Base-by-base conservation (phyloP, 2,797 vertebrate species). In the Zonotrichia albicollis region DNA sequence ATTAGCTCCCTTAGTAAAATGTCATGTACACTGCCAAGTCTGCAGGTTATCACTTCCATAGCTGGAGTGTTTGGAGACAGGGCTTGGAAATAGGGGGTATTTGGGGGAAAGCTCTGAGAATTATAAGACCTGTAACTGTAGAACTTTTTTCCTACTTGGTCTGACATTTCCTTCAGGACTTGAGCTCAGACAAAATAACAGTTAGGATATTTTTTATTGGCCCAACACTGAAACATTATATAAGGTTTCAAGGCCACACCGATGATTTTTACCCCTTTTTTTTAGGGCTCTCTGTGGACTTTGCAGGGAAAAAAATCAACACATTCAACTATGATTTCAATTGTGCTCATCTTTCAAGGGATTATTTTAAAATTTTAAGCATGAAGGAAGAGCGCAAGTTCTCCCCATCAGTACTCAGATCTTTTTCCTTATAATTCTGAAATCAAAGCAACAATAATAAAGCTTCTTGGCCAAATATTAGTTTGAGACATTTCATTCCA, bases 1-100 rank as follows among this genome's bases (percentile, higher is more conserved):
- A 97, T 98, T 98, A 98, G 98, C 98, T 98, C 98, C 96, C 96
- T 95, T 92, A 96, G 96, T 96, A 96, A 94, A 96, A 96, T 95
- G 92, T 95, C 87, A 48, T 93, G 95, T 96, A 95, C 85, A 78
- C 91, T 95, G 96, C 96, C 96, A 96, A 95, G 93, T 96, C 96
- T 97, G 89, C 96, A 95, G 96, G 96, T 97, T 97, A 97, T 97
- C 96, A 94, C 96, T 95, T 96, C 95, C 86, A 95, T 65, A 92
- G 93, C 84, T 84, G 82, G 94, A 95, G 93, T 89, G 90, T 93
- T 96, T 93, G 82, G 91, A 97, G 96, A 96, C 71, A 79, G 95
- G 81, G 70, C 75, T 96, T 92, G 84, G 85, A 90, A 94, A 85
- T 55, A 51, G 67, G 62, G 76, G 86, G 81, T 87, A 94, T 96